Percentiles rank a stretch among this genome's conserved stretches.
phyloP scores from a whole-genome alignment of 2,797 vertebrate species.

The Acrossocheilus wenchowensis region DNA sequence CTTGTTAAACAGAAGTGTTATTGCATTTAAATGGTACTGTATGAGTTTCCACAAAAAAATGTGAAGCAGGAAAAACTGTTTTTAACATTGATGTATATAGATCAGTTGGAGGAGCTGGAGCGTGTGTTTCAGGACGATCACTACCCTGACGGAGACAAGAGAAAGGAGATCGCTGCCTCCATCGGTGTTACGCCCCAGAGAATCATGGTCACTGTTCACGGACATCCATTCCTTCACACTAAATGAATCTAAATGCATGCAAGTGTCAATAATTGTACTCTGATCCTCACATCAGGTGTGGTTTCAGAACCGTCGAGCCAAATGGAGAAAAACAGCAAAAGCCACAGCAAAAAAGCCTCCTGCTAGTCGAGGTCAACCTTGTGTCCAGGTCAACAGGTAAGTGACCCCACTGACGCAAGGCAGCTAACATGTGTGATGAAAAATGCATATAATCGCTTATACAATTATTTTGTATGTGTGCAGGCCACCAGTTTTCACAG shows the following conservation, averaged over 20 bases:
- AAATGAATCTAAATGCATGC: not conserved
- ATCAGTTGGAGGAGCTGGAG: slow-evolving; percentile 91
- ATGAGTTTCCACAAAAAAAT: not conserved
- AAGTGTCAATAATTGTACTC: not conserved
- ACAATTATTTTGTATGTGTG: slow-evolving; percentile 48
- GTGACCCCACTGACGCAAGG: not conserved
- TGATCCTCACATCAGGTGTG: slow-evolving; percentile 82
- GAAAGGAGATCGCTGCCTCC: slow-evolving; percentile 85
- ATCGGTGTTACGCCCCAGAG: slow-evolving; percentile 94
- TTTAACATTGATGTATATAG: slow-evolving; percentile 59
- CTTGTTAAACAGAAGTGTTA: not conserved
- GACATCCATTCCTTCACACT: not conserved
- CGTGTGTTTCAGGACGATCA: slow-evolving; percentile 90
- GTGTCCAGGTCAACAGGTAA: slow-evolving; percentile 46
- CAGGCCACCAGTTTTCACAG: slow-evolving; percentile 63
- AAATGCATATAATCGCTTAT: not conserved
- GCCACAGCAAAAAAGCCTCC: slow-evolving; percentile 45
- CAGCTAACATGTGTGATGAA: not conserved
- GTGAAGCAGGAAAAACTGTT: not conserved
- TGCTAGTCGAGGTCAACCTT: not conserved
- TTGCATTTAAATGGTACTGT: not conserved
- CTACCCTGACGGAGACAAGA: slow-evolving; percentile 92
- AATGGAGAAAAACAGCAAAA: slow-evolving; percentile 88
- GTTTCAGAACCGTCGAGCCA: slow-evolving; percentile 98
- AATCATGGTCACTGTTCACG: slow-evolving; percentile 83